Percentiles rank a stretch among this genome's conserved stretches.
These are phyloP conservation scores for Danio aesculapii DNA, from an alignment of 2,797 vertebrate species.

Conservation along the genomic window DNA sequence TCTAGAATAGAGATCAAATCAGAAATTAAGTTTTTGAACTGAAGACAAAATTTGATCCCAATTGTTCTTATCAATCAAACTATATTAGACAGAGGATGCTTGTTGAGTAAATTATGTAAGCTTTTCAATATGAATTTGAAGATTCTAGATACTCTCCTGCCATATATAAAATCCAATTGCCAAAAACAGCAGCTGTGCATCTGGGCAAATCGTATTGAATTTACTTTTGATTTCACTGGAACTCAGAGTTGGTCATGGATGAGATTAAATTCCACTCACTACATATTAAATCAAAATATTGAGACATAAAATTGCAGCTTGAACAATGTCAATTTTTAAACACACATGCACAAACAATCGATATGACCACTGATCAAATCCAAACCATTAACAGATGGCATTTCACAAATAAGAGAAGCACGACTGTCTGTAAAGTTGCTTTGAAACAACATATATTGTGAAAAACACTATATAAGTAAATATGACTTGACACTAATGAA, in stretches of 20 bases:
- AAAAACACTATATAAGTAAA: slow-evolving; percentile 2
- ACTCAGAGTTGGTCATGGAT: background rate
- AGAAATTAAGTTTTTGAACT: background rate
- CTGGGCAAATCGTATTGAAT: background rate
- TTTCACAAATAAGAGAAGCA: background rate
- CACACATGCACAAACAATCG: background rate
- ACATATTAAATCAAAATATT: background rate
- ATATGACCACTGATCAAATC: background rate
- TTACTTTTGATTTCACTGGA: background rate
- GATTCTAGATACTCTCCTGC: background rate
- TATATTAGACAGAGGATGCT: background rate
- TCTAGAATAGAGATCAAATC: background rate
- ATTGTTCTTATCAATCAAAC: background rate
- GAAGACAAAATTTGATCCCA: background rate
- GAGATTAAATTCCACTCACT: background rate
- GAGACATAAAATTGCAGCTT: background rate
- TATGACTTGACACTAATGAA: background rate
- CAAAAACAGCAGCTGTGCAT: background rate
- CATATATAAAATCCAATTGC: no score
- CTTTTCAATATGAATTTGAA: background rate
- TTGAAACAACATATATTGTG: background rate
- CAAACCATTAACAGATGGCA: background rate
- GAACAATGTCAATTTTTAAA: background rate
- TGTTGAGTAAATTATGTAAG: background rate
- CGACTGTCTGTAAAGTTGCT: background rate